phyloP scores from a whole-genome alignment of 2,113 vertebrate genomes.

The Polyodon spathula region DNA sequence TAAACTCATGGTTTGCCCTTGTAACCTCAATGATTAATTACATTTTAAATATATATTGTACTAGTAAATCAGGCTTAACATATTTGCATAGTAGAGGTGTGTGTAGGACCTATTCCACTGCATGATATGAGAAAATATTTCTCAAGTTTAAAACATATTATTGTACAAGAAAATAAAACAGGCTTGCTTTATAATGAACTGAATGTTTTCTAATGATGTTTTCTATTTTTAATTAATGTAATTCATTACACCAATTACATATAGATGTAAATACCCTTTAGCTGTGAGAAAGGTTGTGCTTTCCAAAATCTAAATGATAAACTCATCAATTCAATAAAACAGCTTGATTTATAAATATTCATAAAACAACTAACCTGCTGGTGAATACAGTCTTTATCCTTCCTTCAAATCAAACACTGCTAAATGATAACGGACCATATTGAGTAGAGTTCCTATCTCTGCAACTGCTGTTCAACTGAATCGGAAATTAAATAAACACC shows the following conservation, averaged over 20 bases:
- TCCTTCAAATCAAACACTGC: not conserved
- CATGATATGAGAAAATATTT: no score
- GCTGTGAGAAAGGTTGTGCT: not conserved
- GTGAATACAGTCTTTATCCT: conserved; percentile 1
- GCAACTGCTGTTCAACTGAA: not conserved
- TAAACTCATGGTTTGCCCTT: no score
- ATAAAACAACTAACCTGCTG: conserved; percentile 4
- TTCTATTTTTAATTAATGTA: not conserved
- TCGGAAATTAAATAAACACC: conserved; percentile 1
- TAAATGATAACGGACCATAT: not conserved
- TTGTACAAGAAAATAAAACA: not conserved
- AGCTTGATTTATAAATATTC: conserved; percentile 1
- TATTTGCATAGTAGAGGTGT: no score
- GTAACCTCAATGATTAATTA: no score
- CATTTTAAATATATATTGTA: no score
- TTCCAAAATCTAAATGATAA: not conserved
- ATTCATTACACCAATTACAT: not conserved
- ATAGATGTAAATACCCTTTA: not conserved
- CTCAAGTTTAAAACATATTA: no score
- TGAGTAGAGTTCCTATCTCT: not conserved
- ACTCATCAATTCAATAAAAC: not conserved
- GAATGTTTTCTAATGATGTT: not conserved
- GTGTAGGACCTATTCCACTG: no score
- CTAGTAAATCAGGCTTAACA: no score
- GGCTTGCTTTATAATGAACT: no score